A percentile compares a stretch with the other conserved stretches of the same genome.
phyloP scores from a whole-genome alignment of 2,888 invertebrate genomes.

The Adelphocoris suturalis region DNA sequence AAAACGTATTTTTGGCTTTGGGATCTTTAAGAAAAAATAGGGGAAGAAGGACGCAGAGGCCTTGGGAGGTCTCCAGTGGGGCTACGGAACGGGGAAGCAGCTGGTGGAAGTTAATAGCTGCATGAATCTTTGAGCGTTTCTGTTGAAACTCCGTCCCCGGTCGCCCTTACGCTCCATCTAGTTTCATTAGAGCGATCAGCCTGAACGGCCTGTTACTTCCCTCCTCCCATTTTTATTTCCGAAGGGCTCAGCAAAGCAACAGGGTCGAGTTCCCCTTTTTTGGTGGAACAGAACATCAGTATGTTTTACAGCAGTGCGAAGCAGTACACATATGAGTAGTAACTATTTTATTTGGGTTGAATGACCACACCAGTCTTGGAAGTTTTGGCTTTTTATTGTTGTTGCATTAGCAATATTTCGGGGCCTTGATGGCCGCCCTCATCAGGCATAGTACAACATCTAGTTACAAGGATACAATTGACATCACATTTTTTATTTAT shows the following conservation, averaged over 20 bases:
- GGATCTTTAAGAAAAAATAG: background rate
- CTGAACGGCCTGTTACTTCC: background rate
- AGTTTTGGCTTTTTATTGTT: too few relatives aligned
- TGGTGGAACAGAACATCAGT: too few relatives aligned
- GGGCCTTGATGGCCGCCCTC: too few relatives aligned
- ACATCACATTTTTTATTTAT: too few relatives aligned
- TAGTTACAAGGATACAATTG: too few relatives aligned
- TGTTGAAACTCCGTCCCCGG: slow-evolving; percentile 50
- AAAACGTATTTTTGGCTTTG: slow-evolving; percentile 54
- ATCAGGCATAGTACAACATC: too few relatives aligned
- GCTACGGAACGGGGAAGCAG: slow-evolving; percentile 49
- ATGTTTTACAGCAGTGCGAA: too few relatives aligned
- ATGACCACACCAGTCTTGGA: too few relatives aligned
- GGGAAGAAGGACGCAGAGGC: background rate
- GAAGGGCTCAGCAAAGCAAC: background rate
- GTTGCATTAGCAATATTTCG: too few relatives aligned
- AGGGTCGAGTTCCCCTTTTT: background rate
- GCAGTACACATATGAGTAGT: too few relatives aligned
- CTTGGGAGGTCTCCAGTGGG: background rate
- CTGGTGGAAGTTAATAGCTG: slow-evolving; percentile 48
- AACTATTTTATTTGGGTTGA: too few relatives aligned
- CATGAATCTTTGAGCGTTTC: slow-evolving; percentile 66
- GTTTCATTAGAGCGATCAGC: slow-evolving; percentile 64
- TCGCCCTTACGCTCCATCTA: slow-evolving; percentile 32
- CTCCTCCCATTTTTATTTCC: background rate